Percentiles rank a stretch among this genome's conserved stretches.
These are phyloP conservation scores for Agraylea sexmaculata DNA, from an alignment of 1,140 invertebrate species.

Conservation along the genomic window DNA sequence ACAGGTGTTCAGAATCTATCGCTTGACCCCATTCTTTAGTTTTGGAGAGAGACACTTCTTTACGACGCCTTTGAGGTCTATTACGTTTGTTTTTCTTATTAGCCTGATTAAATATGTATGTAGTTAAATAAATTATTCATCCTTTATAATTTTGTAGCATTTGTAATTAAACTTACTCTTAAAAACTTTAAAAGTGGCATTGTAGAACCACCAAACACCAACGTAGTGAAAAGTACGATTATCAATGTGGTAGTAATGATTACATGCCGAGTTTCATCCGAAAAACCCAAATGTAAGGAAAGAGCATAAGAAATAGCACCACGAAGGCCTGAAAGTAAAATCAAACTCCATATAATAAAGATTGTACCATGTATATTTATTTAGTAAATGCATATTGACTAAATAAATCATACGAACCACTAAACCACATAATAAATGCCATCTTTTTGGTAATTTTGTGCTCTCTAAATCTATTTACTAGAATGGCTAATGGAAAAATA, in stretches of 20 bases:
- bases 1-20: slow-evolving; percentile 91
- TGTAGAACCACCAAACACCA: slow-evolving; percentile 91
- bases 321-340: slow-evolving; percentile 58
- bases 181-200: slow-evolving; percentile 90
- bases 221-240: slow-evolving; percentile 89
- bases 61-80: slow-evolving; percentile 55
- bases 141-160: background rate
- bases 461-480: slow-evolving; percentile 92
- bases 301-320: slow-evolving; percentile 97
- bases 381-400: slow-evolving; percentile 6
- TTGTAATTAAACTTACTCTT: slow-evolving; percentile 28
- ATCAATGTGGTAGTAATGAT: slow-evolving; percentile 96
- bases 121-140: slow-evolving; percentile 2
- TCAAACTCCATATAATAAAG: no score
- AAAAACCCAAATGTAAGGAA: slow-evolving; percentile 90
- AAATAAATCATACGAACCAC: slow-evolving; percentile 45
- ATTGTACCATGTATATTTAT: no score
- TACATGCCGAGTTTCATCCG: slow-evolving; percentile 85
- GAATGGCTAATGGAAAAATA: slow-evolving; percentile 87
- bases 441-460: slow-evolving; percentile 97
- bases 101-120: slow-evolving; percentile 28
- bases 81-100: slow-evolving; percentile 53
- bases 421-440: slow-evolving; percentile 99
- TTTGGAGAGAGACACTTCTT: slow-evolving; percentile 88
- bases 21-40: slow-evolving; percentile 95